These are phyloP conservation scores for Anthonomus grandis DNA, from an alignment of 1,140 invertebrate genomes.

Conservation along the genomic window DNA sequence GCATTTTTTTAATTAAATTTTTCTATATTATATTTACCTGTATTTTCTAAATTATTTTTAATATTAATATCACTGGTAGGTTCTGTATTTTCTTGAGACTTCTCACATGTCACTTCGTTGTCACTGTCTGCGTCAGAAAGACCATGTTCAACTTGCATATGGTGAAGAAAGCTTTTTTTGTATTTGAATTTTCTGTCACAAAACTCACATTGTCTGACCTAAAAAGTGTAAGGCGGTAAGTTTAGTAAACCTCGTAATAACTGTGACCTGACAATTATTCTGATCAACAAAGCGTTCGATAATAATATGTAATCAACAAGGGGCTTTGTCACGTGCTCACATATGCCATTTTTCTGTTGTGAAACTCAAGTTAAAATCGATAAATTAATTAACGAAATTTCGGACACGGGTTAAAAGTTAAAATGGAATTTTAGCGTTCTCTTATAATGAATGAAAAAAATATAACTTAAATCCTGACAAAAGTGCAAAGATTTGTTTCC, in stretches of 20 bases:
- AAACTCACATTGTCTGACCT: conserved; percentile 47
- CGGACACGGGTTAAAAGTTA: no score
- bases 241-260: neutral
- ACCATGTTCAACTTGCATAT: conserved; percentile 46
- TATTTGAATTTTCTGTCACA: conserved; percentile 49
- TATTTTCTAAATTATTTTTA: conserved; percentile 11
- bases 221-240: conserved; percentile 12
- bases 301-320: no score
- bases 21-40: conserved; percentile 7
- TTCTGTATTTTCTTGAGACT: conserved; percentile 6
- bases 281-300: no score
- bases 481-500: no score
- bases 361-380: no score
- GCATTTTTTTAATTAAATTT: neutral
- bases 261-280: neutral
- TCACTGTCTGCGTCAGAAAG: conserved; percentile 40
- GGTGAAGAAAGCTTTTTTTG: conserved; percentile 47
- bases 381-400: no score
- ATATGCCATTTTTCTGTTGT: no score
- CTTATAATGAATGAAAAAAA: no score
- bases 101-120: conserved; percentile 4
- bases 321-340: no score
- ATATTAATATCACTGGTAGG: conserved; percentile 10
- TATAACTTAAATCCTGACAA: no score
- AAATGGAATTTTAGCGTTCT: no score